A percentile compares a stretch with the other conserved stretches of the same genome.
phyloP scores from a whole-genome alignment of 2,888 invertebrate species.

The Ellobium chinense region DNA sequence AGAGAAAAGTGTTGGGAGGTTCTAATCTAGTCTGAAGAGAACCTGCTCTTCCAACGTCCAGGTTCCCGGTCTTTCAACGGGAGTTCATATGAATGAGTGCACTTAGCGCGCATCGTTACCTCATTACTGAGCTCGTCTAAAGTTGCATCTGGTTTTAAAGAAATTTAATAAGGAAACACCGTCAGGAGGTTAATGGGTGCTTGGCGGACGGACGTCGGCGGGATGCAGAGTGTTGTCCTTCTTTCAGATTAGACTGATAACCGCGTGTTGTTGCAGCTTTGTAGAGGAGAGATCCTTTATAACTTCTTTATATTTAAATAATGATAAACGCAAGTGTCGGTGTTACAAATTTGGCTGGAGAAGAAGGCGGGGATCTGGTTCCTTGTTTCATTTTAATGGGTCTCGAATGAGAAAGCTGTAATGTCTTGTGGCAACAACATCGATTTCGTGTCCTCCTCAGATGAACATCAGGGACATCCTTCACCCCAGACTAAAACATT shows the following conservation, averaged over 20 bases:
- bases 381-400: constrained; percentile 13
- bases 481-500: too few relatives aligned
- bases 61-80: constrained; percentile 19
- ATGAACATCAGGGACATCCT: not conserved
- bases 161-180: constrained; percentile 18
- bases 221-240: constrained; percentile 26
- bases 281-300: constrained; percentile 27
- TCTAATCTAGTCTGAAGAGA: constrained; percentile 27
- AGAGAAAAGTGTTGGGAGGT: not conserved
- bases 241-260: constrained; percentile 38
- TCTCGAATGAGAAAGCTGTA: not conserved
- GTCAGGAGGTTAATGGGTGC: constrained; percentile 43
- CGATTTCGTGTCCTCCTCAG: not conserved
- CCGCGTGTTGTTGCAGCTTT: constrained; percentile 21
- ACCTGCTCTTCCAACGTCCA: constrained; percentile 36
- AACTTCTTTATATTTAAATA: constrained; percentile 19
- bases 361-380: constrained; percentile 14
- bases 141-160: constrained; percentile 38
- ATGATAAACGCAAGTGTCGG: constrained; percentile 30
- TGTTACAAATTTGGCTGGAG: constrained; percentile 5
- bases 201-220: constrained; percentile 1
- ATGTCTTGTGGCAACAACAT: not conserved
- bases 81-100: constrained; percentile 32
- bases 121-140: constrained; percentile 22
- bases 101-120: constrained; percentile 33